Evolutionary conservation across 35 echinoderm and acorn worm genomes (phyloP).

Genomic region (Nesometra sesokonis): DNA sequence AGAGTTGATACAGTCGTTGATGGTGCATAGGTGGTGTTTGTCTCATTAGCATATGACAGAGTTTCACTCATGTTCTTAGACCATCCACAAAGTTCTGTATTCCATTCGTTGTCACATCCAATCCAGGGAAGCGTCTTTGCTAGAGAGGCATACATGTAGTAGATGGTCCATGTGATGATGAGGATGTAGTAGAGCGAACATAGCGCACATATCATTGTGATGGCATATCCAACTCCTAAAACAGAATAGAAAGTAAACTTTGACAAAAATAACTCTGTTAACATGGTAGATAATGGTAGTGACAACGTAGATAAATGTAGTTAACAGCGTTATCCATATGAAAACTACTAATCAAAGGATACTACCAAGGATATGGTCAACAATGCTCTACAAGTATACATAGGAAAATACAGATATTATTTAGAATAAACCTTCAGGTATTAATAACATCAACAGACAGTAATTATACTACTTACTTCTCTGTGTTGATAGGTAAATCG

Average conservation of each 20-base stretch:
- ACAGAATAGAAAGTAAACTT: background rate
- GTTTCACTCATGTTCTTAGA: background rate
- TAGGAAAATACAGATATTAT: no score
- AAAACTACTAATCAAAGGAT: no score
- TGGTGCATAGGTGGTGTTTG: background rate
- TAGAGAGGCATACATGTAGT: constrained; percentile 81
- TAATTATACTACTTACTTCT: no score
- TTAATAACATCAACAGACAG: no score
- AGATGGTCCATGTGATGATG: constrained; percentile 71
- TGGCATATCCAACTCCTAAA: constrained; percentile 5
- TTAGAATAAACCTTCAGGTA: no score
- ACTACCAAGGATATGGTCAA: no score
- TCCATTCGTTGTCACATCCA: constrained; percentile 41
- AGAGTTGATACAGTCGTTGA: background rate
- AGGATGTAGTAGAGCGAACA: constrained; percentile 2
- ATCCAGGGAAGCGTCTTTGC: constrained; percentile 55
- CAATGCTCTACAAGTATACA: no score
- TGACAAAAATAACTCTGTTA: no score
- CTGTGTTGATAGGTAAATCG: no score
- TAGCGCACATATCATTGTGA: background rate
- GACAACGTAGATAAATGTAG: no score
- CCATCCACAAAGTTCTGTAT: background rate
- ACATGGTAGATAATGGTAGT: no score
- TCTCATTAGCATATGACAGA: background rate
- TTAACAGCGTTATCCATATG: no score